Evolutionary conservation across 1,140 invertebrate species (phyloP).

Genomic region (Orius insidiosus): DNA sequence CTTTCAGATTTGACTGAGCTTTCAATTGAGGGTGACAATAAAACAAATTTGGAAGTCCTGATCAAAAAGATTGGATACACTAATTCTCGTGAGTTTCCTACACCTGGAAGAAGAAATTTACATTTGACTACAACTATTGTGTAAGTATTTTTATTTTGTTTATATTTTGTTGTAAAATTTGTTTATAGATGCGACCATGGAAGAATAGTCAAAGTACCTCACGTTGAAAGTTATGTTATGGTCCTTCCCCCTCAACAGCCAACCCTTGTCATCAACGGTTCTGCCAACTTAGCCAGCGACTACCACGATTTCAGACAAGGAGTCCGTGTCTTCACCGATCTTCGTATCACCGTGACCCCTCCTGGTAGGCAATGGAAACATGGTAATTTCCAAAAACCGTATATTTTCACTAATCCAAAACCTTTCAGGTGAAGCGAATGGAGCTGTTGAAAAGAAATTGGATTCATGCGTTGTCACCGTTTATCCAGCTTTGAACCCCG

Average conservation of each 20-base stretch:
- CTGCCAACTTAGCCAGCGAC: conserved; percentile 61
- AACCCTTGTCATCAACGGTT: conserved; percentile 66
- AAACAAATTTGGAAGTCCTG: conserved; percentile 72
- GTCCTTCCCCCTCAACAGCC: conserved; percentile 72
- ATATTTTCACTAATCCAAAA: not conserved
- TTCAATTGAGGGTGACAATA: conserved; percentile 75
- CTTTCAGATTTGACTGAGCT: conserved; percentile 69
- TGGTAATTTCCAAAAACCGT: conserved; percentile 23
- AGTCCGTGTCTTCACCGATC: conserved; percentile 66
- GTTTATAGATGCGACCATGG: conserved; percentile 55
- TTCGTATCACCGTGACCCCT: conserved; percentile 44
- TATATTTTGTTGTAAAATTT: conserved; percentile 10
- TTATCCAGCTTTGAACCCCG: conserved; percentile 83
- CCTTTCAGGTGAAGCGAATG: conserved; percentile 17
- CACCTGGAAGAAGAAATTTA: conserved; percentile 76
- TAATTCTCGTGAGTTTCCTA: conserved; percentile 81
- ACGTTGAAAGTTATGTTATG: conserved; percentile 68
- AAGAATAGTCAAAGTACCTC: conserved; percentile 47
- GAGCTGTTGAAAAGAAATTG: conserved; percentile 33
- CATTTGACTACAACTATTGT: conserved; percentile 61
- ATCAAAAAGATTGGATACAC: conserved; percentile 77
- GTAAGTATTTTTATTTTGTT: conserved; percentile 29
- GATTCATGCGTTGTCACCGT: conserved; percentile 84
- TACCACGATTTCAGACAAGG: conserved; percentile 71
- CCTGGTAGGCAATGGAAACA: conserved; percentile 28